phyloP scores from a whole-genome alignment of 1,140 invertebrate species.

The Aricia agestis region DNA sequence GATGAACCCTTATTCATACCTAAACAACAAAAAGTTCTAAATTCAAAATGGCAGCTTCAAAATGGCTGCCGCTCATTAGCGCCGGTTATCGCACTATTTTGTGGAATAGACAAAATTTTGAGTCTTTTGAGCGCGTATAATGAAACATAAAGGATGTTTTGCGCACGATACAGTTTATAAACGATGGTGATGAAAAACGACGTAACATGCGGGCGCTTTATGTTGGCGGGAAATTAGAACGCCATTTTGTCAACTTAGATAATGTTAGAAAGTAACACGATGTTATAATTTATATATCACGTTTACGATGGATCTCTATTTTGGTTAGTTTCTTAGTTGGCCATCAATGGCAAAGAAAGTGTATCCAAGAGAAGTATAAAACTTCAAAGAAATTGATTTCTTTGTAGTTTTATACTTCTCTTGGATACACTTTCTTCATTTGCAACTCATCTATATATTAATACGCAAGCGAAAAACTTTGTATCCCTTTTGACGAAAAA shows the following conservation, averaged over 20 bases:
- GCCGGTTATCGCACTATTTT: conserved; percentile 68
- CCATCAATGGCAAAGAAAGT: neutral
- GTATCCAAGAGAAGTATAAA: neutral
- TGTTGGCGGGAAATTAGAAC: conserved; percentile 57
- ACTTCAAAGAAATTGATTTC: no score
- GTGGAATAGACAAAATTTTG: conserved; percentile 71
- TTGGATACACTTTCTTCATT: neutral
- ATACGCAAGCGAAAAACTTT: no score
- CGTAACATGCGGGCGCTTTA: conserved; percentile 54
- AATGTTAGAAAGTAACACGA: conserved; percentile 15
- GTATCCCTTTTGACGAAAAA: no score
- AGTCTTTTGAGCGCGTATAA: conserved; percentile 68
- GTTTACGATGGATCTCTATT: neutral
- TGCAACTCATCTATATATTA: no score
- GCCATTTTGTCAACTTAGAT: conserved; percentile 42
- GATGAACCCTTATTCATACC: neutral
- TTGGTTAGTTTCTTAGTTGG: neutral
- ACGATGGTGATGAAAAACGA: conserved; percentile 61
- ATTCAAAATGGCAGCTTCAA: conserved; percentile 53
- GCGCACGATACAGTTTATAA: conserved; percentile 34
- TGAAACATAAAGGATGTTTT: conserved; percentile 66
- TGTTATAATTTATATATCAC: neutral
- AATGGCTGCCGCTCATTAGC: conserved; percentile 68
- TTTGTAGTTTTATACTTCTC: neutral
- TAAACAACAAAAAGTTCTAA: conserved; percentile 58